Conservation (phyloP, 2,888 invertebrate species). For the Chymomyza amoena region DNA sequence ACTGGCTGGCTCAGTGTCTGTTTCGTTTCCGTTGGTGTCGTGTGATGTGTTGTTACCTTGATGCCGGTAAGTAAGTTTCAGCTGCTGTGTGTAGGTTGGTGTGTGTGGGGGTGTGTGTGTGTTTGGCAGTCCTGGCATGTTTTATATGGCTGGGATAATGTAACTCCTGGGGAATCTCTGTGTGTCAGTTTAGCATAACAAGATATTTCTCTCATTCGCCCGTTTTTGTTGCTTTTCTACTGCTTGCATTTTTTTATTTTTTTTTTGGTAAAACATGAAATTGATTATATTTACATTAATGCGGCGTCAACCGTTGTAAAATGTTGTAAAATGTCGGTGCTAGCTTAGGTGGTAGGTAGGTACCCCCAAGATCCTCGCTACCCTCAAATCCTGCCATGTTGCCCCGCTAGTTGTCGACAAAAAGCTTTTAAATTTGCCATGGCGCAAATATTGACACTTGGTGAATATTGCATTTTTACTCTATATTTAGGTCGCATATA, state of each 20-base stretch:
- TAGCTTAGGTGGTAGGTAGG: not conserved
- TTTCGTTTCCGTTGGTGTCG: slow-evolving; percentile 57
- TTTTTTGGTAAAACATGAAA: slow-evolving; percentile 66
- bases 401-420: not conserved
- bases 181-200: slow-evolving; percentile 75
- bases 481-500: slow-evolving; percentile 20
- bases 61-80: slow-evolving; percentile 35
- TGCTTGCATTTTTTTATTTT: not conserved
- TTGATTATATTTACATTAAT: slow-evolving; percentile 76
- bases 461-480: slow-evolving; percentile 52
- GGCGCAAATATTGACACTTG: slow-evolving; percentile 65
- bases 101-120: not conserved
- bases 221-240: not conserved
- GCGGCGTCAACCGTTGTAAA: slow-evolving; percentile 66
- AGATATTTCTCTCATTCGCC: slow-evolving; percentile 63
- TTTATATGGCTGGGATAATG: slow-evolving; percentile 57
- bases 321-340: slow-evolving; percentile 38
- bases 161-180: slow-evolving; percentile 75
- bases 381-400: not conserved
- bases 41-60: slow-evolving; percentile 60
- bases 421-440: slow-evolving; percentile 54
- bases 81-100: slow-evolving; percentile 34
- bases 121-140: slow-evolving; percentile 31
- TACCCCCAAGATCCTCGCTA: slow-evolving; percentile 19
- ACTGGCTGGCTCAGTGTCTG: slow-evolving; percentile 52